phyloP scores from a whole-genome alignment of 2,888 invertebrate genomes.

The Hoplodrina blanda region DNA sequence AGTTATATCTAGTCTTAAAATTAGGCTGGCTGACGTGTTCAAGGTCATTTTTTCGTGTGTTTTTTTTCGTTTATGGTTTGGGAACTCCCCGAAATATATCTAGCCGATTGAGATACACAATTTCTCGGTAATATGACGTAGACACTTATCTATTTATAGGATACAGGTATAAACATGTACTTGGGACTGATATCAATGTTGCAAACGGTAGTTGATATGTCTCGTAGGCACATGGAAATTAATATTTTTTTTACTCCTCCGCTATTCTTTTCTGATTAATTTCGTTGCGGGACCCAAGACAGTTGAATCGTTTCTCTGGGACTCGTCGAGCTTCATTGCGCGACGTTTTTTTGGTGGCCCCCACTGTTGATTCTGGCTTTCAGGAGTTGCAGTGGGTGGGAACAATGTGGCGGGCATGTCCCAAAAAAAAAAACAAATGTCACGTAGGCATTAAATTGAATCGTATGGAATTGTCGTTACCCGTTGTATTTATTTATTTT shows the following conservation, averaged over 20 bases:
- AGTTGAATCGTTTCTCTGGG: too few relatives aligned
- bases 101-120: background rate
- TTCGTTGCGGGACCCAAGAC: too few relatives aligned
- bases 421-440: too few relatives aligned
- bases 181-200: background rate
- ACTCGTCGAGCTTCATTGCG: too few relatives aligned
- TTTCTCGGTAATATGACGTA: background rate
- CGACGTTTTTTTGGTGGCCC: too few relatives aligned
- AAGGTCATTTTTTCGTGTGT: conserved; percentile 43
- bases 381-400: too few relatives aligned
- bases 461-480: background rate
- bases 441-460: background rate
- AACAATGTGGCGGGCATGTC: too few relatives aligned
- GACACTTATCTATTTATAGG: conserved; percentile 14
- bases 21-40: background rate
- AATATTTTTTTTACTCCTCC: too few relatives aligned
- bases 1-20: background rate
- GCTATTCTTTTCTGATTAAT: too few relatives aligned
- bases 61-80: conserved; percentile 13
- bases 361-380: too few relatives aligned
- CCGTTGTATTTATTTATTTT: too few relatives aligned
- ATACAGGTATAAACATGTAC: background rate
- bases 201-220: background rate
- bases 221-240: background rate
- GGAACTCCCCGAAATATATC: conserved; percentile 16